Evolutionary conservation across 2,113 vertebrate species (phyloP).

Genomic region (Corydoras sp.): DNA sequence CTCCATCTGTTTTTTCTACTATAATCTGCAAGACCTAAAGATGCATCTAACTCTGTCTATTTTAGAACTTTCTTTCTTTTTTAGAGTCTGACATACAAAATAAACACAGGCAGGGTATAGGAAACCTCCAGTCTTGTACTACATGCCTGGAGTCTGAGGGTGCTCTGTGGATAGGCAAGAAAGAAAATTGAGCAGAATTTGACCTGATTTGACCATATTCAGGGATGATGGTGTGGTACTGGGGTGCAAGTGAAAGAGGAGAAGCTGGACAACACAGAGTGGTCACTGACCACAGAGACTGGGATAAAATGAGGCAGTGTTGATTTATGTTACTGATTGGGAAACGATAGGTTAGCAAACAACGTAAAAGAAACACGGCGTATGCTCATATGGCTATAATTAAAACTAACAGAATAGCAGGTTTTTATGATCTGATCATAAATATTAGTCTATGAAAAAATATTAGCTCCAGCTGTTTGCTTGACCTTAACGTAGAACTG

Average conservation of each 20-base stretch:
- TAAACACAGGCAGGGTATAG: constrained; percentile 13
- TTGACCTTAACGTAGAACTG: constrained; percentile 15
- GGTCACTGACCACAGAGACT: constrained; percentile 39
- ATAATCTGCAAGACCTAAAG: constrained; percentile 17
- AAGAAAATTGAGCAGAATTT: constrained; percentile 22
- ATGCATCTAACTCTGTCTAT: constrained; percentile 30
- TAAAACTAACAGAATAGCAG: constrained; percentile 11
- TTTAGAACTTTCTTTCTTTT: constrained; percentile 6
- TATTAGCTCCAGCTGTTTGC: constrained; percentile 22
- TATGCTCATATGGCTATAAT: constrained; percentile 25
- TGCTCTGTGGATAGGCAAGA: constrained; percentile 1
- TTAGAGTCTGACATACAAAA: constrained; percentile 25
- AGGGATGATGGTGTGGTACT: constrained; percentile 55
- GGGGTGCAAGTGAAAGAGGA: constrained; percentile 19
- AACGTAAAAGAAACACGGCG: constrained; percentile 21
- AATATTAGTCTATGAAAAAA: constrained; percentile 21
- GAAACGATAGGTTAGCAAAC: constrained; percentile 33
- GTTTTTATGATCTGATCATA: constrained; percentile 18
- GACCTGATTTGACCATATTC: constrained; percentile 60
- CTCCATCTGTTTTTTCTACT: constrained; percentile 39
- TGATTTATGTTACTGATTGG: constrained; percentile 34
- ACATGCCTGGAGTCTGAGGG: constrained; percentile 14
- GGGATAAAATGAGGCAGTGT: constrained; percentile 19
- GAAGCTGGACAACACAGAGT: constrained; percentile 19
- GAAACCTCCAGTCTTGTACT: constrained; percentile 5